These are phyloP conservation scores for Acleris holmiana DNA, from an alignment of 2,888 invertebrate species.

Conservation along the genomic window DNA sequence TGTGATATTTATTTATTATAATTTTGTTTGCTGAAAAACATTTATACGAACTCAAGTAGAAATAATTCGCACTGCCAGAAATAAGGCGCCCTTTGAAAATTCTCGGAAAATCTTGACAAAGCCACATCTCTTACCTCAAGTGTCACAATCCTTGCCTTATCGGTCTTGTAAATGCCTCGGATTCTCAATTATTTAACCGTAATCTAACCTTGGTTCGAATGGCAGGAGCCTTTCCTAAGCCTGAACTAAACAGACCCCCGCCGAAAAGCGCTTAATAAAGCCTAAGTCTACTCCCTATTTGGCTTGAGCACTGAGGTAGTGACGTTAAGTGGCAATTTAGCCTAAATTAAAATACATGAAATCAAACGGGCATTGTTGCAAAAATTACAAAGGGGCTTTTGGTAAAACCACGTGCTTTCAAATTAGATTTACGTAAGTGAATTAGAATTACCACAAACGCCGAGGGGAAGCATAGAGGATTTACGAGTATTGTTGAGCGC, in stretches of 20 bases:
- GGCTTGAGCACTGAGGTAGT: conserved; percentile 2
- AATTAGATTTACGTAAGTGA: conserved; percentile 44
- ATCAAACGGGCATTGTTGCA: no score
- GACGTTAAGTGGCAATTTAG: conserved; percentile 2
- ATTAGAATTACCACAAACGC: conserved; percentile 47
- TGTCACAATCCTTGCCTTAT: no score
- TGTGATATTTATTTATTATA: no score
- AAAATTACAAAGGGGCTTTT: background rate
- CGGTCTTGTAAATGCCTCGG: no score
- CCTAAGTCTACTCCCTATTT: conserved; percentile 9
- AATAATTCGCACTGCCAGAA: no score
- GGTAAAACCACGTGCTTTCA: background rate
- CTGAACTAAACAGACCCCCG: background rate
- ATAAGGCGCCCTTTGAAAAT: no score
- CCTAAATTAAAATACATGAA: background rate
- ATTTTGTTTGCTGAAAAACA: no score
- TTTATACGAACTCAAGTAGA: no score
- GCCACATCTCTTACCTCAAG: no score
- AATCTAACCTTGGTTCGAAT: conserved; percentile 8
- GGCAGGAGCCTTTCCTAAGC: conserved; percentile 2
- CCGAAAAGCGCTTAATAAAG: conserved; percentile 13
- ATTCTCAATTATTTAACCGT: background rate
- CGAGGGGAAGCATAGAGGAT: conserved; percentile 42
- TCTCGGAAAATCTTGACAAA: no score
- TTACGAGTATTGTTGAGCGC: conserved; percentile 51